Evolutionary conservation across 23 tunicate genomes (phyloP).

Genomic region (Aplidium turbinatum): DNA sequence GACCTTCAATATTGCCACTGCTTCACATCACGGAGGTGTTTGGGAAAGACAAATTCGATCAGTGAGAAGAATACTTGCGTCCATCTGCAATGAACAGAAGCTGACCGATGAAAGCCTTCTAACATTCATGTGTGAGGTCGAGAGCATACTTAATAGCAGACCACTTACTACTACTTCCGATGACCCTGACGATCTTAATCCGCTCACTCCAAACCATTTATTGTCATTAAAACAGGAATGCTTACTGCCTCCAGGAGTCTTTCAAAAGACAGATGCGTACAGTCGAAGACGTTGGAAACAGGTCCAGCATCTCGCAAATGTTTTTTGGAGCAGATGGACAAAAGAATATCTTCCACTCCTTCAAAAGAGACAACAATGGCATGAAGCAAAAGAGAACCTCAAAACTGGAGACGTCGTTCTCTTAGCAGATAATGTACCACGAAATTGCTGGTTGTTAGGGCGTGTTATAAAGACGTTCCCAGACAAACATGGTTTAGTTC

Average conservation of each 20-base stretch:
- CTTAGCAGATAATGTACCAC: not conserved
- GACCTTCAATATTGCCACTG: constrained; percentile 12
- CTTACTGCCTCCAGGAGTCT: constrained; percentile 35
- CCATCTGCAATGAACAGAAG: not conserved
- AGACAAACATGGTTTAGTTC: not conserved
- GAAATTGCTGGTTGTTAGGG: constrained; percentile 7
- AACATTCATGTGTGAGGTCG: constrained; percentile 36
- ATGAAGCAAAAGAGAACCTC: not conserved
- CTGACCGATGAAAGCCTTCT: not conserved
- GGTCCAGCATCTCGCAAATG: constrained; percentile 32
- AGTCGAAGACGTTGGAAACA: constrained; percentile 41
- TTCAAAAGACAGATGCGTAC: constrained; percentile 31
- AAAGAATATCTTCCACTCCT: not conserved
- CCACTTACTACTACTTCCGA: constrained; percentile 27
- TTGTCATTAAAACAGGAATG: constrained; percentile 18
- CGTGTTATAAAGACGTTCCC: not conserved
- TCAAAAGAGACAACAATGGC: constrained; percentile 15
- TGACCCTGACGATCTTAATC: constrained; percentile 28
- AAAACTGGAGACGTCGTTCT: constrained; percentile 10
- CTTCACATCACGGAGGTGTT: constrained; percentile 33
- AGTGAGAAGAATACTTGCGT: constrained; percentile 7
- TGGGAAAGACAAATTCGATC: constrained; percentile 28
- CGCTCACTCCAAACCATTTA: constrained; percentile 34
- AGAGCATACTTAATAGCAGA: constrained; percentile 17
- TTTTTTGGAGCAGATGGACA: constrained; percentile 10